Percentiles rank a stretch among this genome's conserved stretches.
Conservation (phyloP, 2,113 vertebrate genomes). For the Butorides virescens region DNA sequence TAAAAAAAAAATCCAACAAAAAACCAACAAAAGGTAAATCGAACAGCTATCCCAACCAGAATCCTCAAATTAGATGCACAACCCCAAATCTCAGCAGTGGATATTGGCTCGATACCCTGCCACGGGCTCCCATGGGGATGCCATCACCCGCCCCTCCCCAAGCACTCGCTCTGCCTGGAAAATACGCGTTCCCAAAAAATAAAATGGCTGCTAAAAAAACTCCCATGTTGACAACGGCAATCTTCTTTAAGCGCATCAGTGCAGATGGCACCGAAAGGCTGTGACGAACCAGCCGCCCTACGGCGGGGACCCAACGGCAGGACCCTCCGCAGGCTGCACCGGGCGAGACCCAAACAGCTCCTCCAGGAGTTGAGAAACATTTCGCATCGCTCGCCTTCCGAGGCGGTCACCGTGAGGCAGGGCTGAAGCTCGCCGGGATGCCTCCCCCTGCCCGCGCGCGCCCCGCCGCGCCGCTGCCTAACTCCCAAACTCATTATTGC, state of each 20-base stretch:
- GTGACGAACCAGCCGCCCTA: accelerated
- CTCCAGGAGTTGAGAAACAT: accelerated
- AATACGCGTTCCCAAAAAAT: not conserved
- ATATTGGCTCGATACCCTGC: too few relatives aligned
- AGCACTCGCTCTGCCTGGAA: not conserved
- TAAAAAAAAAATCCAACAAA: not conserved
- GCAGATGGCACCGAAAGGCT: not conserved
- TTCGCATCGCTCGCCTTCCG: not conserved
- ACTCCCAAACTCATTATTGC: not conserved
- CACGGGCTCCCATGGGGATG: accelerated
- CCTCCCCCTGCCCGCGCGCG: not conserved
- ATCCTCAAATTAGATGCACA: not conserved
- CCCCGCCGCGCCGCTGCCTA: not conserved
- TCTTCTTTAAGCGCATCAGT: not conserved
- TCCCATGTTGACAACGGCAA: not conserved
- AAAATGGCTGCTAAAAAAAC: not conserved
- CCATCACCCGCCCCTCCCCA: not conserved
- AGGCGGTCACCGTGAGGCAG: accelerated
- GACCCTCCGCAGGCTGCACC: not conserved
- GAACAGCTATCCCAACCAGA: not conserved
- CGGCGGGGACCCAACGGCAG: accelerated
- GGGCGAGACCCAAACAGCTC: not conserved
- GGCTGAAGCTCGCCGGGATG: not conserved
- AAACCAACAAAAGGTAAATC: not conserved
- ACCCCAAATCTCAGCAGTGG: not conserved